These are phyloP conservation scores for Hesperophylax magnus DNA, from an alignment of 1,140 invertebrate species.

Conservation along the genomic window DNA sequence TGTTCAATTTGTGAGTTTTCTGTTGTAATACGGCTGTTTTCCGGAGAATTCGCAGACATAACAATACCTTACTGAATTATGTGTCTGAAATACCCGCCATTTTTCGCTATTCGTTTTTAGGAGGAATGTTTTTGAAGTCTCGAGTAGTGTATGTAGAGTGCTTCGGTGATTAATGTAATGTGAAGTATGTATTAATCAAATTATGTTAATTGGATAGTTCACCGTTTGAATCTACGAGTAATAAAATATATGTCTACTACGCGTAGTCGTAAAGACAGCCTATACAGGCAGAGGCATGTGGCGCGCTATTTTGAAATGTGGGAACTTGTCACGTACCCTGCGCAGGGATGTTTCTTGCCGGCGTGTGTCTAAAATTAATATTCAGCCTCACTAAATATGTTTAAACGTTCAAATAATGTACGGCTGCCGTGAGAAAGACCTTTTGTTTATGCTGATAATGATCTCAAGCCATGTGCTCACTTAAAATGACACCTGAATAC, in stretches of 20 bases:
- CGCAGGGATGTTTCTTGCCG: constrained; percentile 11
- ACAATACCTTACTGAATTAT: constrained; percentile 28
- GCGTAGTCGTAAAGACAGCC: not conserved
- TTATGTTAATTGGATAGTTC: constrained; percentile 5
- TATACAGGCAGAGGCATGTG: constrained; percentile 32
- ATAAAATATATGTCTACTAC: constrained; percentile 11
- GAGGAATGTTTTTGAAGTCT: not conserved
- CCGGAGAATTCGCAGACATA: not conserved
- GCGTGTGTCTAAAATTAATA: not conserved
- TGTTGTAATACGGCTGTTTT: not conserved
- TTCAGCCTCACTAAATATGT: not conserved
- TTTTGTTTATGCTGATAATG: constrained; percentile 19
- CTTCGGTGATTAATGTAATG: not conserved
- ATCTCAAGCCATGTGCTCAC: constrained; percentile 7
- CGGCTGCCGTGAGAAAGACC: not conserved
- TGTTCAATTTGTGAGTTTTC: not conserved
- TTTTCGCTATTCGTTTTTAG: constrained; percentile 23
- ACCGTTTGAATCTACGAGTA: not conserved
- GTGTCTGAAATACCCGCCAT: constrained; percentile 44
- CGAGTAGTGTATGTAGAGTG: not conserved
- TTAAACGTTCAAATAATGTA: not conserved
- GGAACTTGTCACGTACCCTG: not conserved
- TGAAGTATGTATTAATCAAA: not conserved
- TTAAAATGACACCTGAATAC: not conserved
- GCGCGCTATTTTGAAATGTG: constrained; percentile 42